These are phyloP conservation scores for Eucriotettix oculatus DNA, from an alignment of 2,888 invertebrate genomes.

Conservation along the genomic window DNA sequence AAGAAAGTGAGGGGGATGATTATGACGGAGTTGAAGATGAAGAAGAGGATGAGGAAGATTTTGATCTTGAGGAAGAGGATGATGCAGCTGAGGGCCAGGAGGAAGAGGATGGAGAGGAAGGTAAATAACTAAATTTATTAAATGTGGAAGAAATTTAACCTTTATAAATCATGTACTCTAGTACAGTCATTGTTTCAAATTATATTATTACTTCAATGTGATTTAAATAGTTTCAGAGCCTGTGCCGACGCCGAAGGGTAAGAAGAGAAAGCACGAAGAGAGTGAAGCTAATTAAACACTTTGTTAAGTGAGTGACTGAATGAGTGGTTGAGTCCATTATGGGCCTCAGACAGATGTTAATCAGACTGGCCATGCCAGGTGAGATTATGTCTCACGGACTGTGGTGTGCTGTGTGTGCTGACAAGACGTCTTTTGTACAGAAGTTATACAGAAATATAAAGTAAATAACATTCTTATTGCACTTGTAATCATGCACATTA, in stretches of 20 bases:
- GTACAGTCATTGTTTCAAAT: no score
- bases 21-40: slow-evolving; percentile 34
- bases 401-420: neutral
- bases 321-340: no score
- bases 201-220: neutral
- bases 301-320: no score
- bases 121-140: slow-evolving; percentile 16
- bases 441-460: slow-evolving; percentile 3
- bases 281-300: no score
- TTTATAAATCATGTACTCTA: no score
- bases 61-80: slow-evolving; percentile 24
- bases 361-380: no score
- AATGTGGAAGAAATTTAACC: neutral
- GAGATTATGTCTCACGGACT: neutral
- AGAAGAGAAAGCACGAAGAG: slow-evolving; percentile 55
- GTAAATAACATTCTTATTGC: slow-evolving; percentile 6
- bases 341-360: no score
- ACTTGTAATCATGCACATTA: slow-evolving; percentile 9
- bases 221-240: slow-evolving; percentile 10
- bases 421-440: slow-evolving; percentile 4
- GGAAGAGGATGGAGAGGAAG: slow-evolving; percentile 27
- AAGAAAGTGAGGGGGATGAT: slow-evolving; percentile 35
- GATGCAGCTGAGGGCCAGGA: slow-evolving; percentile 25
- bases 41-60: slow-evolving; percentile 33
- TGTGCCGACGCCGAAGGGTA: slow-evolving; percentile 43